Evolutionary conservation across 2,888 invertebrate genomes (phyloP).

Genomic region (Diabrotica balteata): DNA sequence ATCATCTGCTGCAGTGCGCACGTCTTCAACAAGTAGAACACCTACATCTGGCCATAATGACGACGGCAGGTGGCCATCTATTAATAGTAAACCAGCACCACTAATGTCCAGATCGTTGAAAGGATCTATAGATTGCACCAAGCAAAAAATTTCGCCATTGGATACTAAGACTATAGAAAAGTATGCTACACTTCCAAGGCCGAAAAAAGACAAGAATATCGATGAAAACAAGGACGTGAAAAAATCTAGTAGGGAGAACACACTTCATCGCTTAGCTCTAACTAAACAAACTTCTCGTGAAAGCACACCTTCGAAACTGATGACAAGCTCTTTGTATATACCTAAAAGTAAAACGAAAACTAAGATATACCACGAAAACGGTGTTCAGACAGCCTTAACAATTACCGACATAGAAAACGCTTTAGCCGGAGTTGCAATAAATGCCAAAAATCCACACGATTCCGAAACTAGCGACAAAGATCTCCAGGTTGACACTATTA

Average conservation of each 20-base stretch:
- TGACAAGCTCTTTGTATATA: slow-evolving; percentile 54
- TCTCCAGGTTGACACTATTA: slow-evolving; percentile 65
- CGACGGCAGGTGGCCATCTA: slow-evolving; percentile 75
- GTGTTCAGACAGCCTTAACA: slow-evolving; percentile 78
- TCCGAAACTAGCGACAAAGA: slow-evolving; percentile 52
- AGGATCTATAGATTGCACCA: slow-evolving; percentile 46
- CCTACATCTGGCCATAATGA: slow-evolving; percentile 71
- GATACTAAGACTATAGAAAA: slow-evolving; percentile 70
- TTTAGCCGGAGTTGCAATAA: slow-evolving; percentile 66
- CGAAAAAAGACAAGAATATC: slow-evolving; percentile 71
- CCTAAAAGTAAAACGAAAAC: slow-evolving; percentile 63
- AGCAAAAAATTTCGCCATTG: slow-evolving; percentile 51
- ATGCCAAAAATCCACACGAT: slow-evolving; percentile 51
- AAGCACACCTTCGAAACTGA: slow-evolving; percentile 49
- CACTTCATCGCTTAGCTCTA: slow-evolving; percentile 45
- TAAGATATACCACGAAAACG: slow-evolving; percentile 81
- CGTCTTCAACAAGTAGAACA: slow-evolving; percentile 42
- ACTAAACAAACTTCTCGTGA: slow-evolving; percentile 44
- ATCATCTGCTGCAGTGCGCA: slow-evolving; percentile 30
- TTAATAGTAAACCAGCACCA: slow-evolving; percentile 58
- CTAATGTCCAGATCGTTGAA: slow-evolving; percentile 50
- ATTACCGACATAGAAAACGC: slow-evolving; percentile 76
- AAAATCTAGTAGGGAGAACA: slow-evolving; percentile 43
- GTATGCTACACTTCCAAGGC: slow-evolving; percentile 80
- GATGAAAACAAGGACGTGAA: slow-evolving; percentile 44